A percentile compares a stretch with the other conserved stretches of the same genome.
phyloP scores from a whole-genome alignment of 2,888 invertebrate species.

The Noctua pronuba region DNA sequence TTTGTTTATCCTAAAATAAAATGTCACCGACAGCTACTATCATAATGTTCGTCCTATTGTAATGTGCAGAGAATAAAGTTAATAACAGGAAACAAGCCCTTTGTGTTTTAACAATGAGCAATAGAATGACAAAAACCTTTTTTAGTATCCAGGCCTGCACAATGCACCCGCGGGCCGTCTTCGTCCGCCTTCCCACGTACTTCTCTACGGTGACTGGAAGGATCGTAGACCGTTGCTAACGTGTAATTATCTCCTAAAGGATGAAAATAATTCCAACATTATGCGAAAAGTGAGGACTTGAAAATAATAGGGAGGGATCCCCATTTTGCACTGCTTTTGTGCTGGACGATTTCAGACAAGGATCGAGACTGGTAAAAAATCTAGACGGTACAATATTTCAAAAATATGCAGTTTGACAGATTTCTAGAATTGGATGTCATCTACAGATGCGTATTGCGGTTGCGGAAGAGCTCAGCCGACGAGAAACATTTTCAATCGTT shows the following conservation, averaged over 20 bases:
- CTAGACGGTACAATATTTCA: neutral
- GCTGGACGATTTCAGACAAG: neutral
- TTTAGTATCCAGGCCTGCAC: conserved; percentile 82
- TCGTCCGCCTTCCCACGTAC: conserved; percentile 83
- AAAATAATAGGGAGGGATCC: conserved; percentile 5
- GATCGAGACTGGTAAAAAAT: neutral
- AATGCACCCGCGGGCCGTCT: conserved; percentile 83
- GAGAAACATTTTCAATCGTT: conserved; percentile 45
- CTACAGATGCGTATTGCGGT: conserved; percentile 20
- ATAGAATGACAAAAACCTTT: conserved; percentile 85
- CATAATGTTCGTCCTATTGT: conserved; percentile 61
- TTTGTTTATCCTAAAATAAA: conserved; percentile 50
- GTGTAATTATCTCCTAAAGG: conserved; percentile 26
- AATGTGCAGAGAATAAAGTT: conserved; percentile 76
- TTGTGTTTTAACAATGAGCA: conserved; percentile 86
- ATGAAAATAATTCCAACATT: neutral
- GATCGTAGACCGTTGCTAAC: conserved; percentile 32
- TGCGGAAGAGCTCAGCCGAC: conserved; percentile 17
- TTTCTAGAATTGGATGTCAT: conserved; percentile 26
- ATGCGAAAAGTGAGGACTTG: neutral
- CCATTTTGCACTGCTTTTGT: neutral
- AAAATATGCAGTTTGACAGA: conserved; percentile 6
- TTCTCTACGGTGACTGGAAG: conserved; percentile 57
- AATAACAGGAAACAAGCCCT: conserved; percentile 86
- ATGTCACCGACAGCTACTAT: conserved; percentile 47